A percentile compares a stretch with the other conserved stretches of the same genome.
Conservation (phyloP, 2,888 invertebrate genomes). For the Tetrapedia diversipes region DNA sequence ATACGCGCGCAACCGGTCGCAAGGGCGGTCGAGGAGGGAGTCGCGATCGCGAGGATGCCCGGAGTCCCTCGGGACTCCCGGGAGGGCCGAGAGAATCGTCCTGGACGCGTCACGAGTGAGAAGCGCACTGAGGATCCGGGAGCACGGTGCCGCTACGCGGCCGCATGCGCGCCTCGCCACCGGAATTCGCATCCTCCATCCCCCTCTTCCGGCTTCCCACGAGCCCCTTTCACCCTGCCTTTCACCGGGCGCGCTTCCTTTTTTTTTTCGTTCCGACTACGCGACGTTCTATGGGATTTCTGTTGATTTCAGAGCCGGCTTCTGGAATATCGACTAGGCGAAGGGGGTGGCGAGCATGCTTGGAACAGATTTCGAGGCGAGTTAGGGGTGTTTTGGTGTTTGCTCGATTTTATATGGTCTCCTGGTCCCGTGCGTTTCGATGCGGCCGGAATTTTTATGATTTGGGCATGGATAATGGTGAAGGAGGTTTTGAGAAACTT, state of each 20-base stretch:
- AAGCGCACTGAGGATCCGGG: constrained; percentile 80
- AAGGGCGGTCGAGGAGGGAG: constrained; percentile 25
- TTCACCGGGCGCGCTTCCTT: neutral
- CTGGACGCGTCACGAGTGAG: constrained; percentile 74
- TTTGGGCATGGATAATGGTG: too few relatives aligned
- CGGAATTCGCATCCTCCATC: constrained; percentile 40
- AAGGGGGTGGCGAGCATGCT: too few relatives aligned
- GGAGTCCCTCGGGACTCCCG: constrained; percentile 55
- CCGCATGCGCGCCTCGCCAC: constrained; percentile 73
- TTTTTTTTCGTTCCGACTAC: neutral
- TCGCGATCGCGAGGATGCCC: constrained; percentile 46
- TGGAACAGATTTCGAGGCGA: too few relatives aligned
- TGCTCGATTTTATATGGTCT: too few relatives aligned
- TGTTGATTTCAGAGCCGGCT: too few relatives aligned
- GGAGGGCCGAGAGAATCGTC: constrained; percentile 63
- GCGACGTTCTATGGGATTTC: too few relatives aligned
- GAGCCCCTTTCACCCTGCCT: constrained; percentile 4
- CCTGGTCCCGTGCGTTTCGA: too few relatives aligned
- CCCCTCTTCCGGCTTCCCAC: neutral
- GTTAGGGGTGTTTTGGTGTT: too few relatives aligned
- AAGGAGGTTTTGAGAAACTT: too few relatives aligned
- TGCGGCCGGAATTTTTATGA: too few relatives aligned
- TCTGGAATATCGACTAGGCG: too few relatives aligned
- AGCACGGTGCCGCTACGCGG: constrained; percentile 70
- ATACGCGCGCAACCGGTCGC: constrained; percentile 21